A percentile compares a stretch with the other conserved stretches of the same genome.
Evolutionary conservation across 2,797 vertebrate genomes (phyloP).

Genomic region (Pseudochirops corinnae): DNA sequence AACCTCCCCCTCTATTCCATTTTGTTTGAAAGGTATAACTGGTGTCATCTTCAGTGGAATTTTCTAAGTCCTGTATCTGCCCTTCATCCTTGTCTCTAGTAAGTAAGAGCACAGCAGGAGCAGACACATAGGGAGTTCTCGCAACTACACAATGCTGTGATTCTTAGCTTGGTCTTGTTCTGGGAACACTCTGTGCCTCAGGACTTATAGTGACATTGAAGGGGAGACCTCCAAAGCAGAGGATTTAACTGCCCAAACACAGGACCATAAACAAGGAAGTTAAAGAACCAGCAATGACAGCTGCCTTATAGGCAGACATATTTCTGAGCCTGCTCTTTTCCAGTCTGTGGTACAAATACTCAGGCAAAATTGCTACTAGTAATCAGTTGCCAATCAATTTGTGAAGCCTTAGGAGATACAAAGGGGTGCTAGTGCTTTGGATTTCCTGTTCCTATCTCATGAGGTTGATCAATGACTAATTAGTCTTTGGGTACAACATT

Average conservation of each 20-base stretch:
- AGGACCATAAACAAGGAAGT: slow-evolving; percentile 69
- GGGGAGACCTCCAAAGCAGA: slow-evolving; percentile 30
- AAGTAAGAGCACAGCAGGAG: slow-evolving; percentile 62
- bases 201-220: slow-evolving; percentile 59
- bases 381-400: not conserved
- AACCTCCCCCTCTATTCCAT: slow-evolving; percentile 76
- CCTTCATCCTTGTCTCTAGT: slow-evolving; percentile 69
- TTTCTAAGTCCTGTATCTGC: slow-evolving; percentile 43
- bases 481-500: slow-evolving; percentile 3
- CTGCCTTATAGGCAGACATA: slow-evolving; percentile 55
- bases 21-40: slow-evolving; percentile 54
- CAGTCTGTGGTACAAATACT: slow-evolving; percentile 42
- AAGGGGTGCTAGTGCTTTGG: slow-evolving; percentile 23
- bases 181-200: slow-evolving; percentile 62
- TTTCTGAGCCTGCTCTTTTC: slow-evolving; percentile 57
- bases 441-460: slow-evolving; percentile 6
- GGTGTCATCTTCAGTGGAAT: slow-evolving; percentile 12
- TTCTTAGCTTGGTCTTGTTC: slow-evolving; percentile 67
- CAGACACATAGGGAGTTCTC: slow-evolving; percentile 32
- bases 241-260: slow-evolving; percentile 65
- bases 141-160: not conserved
- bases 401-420: slow-evolving; percentile 8
- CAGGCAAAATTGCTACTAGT: not conserved
- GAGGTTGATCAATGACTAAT: slow-evolving; percentile 2
- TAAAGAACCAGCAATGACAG: slow-evolving; percentile 51